phyloP scores from a whole-genome alignment of 2,113 vertebrate genomes.

The Hymenochirus boettgeri region DNA sequence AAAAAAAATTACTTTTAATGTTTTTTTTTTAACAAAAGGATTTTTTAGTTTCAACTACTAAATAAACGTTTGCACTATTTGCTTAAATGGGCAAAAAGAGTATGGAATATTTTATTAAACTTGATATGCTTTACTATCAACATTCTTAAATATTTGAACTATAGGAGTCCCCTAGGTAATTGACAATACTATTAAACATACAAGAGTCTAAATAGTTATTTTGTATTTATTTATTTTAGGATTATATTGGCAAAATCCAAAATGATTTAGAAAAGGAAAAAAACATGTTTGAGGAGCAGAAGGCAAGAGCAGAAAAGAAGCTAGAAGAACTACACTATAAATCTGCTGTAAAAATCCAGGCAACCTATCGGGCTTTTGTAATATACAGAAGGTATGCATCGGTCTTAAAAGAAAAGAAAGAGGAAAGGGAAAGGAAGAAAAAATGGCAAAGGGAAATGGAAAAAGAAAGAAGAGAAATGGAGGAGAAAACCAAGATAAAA shows the following conservation, averaged over 20 bases:
- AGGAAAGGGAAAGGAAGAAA: slow-evolving; percentile 54
- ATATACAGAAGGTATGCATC: slow-evolving; percentile 52
- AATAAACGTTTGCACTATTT: no score
- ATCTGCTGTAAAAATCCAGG: slow-evolving; percentile 73
- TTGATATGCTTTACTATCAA: no score
- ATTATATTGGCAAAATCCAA: slow-evolving; percentile 64
- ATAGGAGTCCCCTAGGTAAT: no score
- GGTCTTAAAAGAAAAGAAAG: slow-evolving; percentile 55
- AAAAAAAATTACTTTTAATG: no score
- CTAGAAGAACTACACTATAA: slow-evolving; percentile 46
- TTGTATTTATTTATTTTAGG: slow-evolving; percentile 58
- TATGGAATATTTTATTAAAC: no score
- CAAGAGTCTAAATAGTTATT: no score
- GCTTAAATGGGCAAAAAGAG: no score
- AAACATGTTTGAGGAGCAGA: slow-evolving; percentile 61
- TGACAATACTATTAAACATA: no score
- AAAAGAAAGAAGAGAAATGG: slow-evolving; percentile 52
- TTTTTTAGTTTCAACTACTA: no score
- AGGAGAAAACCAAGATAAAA: slow-evolving; percentile 48
- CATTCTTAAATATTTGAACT: no score
- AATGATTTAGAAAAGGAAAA: slow-evolving; percentile 70
- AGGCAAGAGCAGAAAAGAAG: slow-evolving; percentile 55
- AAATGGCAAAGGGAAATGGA: slow-evolving; percentile 46
- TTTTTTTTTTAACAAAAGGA: no score
- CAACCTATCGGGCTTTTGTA: slow-evolving; percentile 60